Conservation (phyloP, 92 coral and sea anemone species). For the Muricea muricata region DNA sequence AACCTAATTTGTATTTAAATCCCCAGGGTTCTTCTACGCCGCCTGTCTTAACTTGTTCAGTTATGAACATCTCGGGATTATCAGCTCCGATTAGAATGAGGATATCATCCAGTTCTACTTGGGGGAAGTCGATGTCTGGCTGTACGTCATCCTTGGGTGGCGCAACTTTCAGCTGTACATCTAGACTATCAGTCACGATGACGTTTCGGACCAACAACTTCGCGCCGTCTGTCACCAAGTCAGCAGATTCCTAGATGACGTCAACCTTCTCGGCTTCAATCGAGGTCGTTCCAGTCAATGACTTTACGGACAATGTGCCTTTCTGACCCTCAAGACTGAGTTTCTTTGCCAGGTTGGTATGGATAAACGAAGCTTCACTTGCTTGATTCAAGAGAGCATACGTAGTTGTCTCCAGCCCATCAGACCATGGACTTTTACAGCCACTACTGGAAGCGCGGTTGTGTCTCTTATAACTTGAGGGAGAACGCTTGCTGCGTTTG, state of each 20-base stretch:
- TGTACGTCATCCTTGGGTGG: not conserved
- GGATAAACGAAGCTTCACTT: constrained; percentile 28
- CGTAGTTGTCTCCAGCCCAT: not conserved
- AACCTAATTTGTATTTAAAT: constrained; percentile 17
- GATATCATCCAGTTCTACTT: not conserved
- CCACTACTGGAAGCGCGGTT: constrained; percentile 15
- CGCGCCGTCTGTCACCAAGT: not conserved
- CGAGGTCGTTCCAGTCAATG: not conserved
- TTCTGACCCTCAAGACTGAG: not conserved
- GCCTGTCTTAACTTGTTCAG: not conserved
- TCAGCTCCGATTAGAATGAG: constrained; percentile 7
- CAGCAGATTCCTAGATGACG: not conserved
- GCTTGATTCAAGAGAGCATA: not conserved
- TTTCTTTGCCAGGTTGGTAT: not conserved
- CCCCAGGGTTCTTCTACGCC: constrained; percentile 18
- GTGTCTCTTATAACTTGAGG: not conserved
- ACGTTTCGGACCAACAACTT: not conserved
- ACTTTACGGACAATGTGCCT: constrained; percentile 16
- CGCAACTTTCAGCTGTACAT: not conserved
- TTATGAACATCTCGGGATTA: constrained; percentile 3
- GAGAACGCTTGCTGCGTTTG: not conserved
- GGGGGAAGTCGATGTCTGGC: not conserved
- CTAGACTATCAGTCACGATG: not conserved
- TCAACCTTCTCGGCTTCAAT: not conserved
- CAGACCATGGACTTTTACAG: not conserved